Evolutionary conservation across 2,888 invertebrate genomes (phyloP).

Genomic region (Heliconius sara): DNA sequence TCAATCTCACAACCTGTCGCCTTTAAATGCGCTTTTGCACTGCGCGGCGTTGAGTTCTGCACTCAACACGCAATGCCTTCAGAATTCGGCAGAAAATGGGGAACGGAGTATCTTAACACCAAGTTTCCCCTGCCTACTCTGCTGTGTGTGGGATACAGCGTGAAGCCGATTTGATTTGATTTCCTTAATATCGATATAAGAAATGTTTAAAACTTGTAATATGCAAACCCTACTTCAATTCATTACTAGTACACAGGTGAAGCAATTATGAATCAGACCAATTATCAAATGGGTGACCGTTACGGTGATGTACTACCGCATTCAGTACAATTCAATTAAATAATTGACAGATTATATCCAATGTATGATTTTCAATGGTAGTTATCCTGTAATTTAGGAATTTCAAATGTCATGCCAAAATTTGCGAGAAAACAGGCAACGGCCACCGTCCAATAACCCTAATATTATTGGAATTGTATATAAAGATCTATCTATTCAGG

Average conservation of each 20-base stretch:
- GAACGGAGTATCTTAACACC: too few relatives aligned
- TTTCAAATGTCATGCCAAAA: neutral
- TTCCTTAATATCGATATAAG: neutral
- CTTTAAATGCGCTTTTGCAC: too few relatives aligned
- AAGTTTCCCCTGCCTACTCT: too few relatives aligned
- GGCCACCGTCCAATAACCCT: too few relatives aligned
- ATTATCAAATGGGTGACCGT: slow-evolving; percentile 25
- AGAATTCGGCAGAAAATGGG: too few relatives aligned
- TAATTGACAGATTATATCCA: neutral
- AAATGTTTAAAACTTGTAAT: neutral
- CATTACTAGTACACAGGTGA: slow-evolving; percentile 9
- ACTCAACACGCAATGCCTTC: too few relatives aligned
- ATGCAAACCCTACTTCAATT: neutral
- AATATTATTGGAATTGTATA: too few relatives aligned
- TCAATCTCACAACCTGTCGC: neutral
- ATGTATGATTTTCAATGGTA: neutral
- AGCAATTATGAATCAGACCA: slow-evolving; percentile 14
- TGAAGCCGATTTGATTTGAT: too few relatives aligned
- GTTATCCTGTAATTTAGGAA: too few relatives aligned
- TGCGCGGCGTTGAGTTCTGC: too few relatives aligned
- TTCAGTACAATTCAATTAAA: slow-evolving; percentile 15
- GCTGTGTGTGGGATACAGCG: too few relatives aligned
- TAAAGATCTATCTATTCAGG: too few relatives aligned
- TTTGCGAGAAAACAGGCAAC: neutral
- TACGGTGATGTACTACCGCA: slow-evolving; percentile 11